A percentile compares a stretch with the other conserved stretches of the same genome.
Evolutionary conservation across 2,888 invertebrate genomes (phyloP).

Genomic region (Oxycera nigricornis): DNA sequence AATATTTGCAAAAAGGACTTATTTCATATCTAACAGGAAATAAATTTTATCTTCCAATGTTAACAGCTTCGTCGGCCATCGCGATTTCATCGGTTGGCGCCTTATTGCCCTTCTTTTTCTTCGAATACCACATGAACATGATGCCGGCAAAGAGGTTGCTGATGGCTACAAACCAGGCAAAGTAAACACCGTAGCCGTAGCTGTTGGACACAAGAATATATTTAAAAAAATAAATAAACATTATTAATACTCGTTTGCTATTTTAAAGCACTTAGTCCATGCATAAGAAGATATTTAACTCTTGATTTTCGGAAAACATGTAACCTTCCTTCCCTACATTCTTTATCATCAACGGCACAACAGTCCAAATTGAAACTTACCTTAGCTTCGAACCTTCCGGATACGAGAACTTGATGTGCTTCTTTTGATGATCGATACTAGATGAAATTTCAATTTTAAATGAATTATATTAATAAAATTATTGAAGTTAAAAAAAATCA

Average conservation of each 20-base stretch:
- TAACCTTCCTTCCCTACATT: no score
- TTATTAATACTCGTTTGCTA: no score
- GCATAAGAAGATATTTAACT: no score
- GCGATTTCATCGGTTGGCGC: conserved; percentile 83
- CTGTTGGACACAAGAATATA: no score
- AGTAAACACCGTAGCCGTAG: conserved; percentile 75
- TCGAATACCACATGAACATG: conserved; percentile 80
- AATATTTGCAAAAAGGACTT: not conserved
- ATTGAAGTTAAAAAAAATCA: no score
- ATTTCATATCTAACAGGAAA: not conserved
- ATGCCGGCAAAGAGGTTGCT: conserved; percentile 73
- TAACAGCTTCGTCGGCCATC: conserved; percentile 85
- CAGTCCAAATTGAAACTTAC: no score
- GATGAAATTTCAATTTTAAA: no score
- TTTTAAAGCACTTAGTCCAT: no score
- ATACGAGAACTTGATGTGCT: conserved; percentile 70
- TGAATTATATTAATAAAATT: no score
- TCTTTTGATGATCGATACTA: conserved; percentile 75
- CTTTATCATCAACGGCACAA: no score
- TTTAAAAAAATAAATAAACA: no score
- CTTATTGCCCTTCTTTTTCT: conserved; percentile 84
- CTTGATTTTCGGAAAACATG: no score
- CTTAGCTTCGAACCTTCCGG: conserved; percentile 71
- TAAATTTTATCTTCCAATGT: conserved; percentile 69
- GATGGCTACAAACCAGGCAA: conserved; percentile 81